A percentile compares a stretch with the other conserved stretches of the same genome.
These are phyloP conservation scores for Peribatodes rhomboidaria DNA, from an alignment of 2,888 invertebrate species.

Conservation along the genomic window DNA sequence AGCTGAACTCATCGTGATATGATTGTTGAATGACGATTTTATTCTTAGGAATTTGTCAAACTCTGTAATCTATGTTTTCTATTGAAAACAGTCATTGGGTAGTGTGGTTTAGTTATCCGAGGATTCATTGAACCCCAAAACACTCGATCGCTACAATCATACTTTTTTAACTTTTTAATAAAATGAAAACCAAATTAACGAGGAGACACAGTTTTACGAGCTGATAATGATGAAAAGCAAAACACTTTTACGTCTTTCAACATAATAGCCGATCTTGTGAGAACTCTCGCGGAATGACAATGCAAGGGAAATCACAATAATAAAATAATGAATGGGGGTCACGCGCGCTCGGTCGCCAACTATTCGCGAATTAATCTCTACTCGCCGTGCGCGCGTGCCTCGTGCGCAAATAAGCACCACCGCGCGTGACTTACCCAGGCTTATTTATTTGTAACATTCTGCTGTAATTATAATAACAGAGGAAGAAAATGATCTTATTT, in stretches of 20 bases:
- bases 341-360: conserved; percentile 48
- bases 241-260: not conserved
- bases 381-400: conserved; percentile 31
- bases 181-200: too few species aligned
- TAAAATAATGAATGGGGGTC: conserved; percentile 46
- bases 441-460: conserved; percentile 27
- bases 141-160: too few species aligned
- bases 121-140: too few species aligned
- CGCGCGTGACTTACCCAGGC: conserved; percentile 20
- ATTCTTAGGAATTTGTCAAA: too few species aligned
- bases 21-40: too few species aligned
- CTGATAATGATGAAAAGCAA: too few species aligned
- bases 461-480: not conserved
- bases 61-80: too few species aligned
- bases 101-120: too few species aligned
- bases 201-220: too few species aligned
- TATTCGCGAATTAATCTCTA: conserved; percentile 53
- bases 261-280: conserved; percentile 11
- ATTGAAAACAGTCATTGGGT: too few species aligned
- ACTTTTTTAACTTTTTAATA: too few species aligned
- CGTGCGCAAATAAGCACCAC: conserved; percentile 32
- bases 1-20: too few species aligned
- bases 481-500: not conserved
- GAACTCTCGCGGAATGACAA: conserved; percentile 6
- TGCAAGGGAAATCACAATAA: conserved; percentile 32